A percentile compares a stretch with the other conserved stretches of the same genome.
Conservation (phyloP, 1,140 invertebrate genomes). For the Copidosoma floridanum region DNA sequence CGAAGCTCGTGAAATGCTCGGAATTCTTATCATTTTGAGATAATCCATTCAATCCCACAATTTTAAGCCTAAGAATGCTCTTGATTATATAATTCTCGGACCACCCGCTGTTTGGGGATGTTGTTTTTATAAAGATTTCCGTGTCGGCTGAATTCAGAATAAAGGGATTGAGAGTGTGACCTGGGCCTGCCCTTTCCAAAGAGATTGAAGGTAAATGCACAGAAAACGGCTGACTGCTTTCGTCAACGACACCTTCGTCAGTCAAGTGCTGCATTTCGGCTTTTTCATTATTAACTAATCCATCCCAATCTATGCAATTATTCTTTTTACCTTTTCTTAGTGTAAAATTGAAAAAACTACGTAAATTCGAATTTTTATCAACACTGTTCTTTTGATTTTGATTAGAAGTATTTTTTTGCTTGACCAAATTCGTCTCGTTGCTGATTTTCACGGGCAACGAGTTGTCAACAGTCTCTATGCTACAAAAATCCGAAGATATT, state of each 20-base stretch:
- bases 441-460: conserved; percentile 8
- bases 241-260: conserved; percentile 36
- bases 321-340: conserved; percentile 22
- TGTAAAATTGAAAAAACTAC: conserved; percentile 20
- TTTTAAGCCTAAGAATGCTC: conserved; percentile 45
- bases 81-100: conserved; percentile 51
- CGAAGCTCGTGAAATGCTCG: conserved; percentile 47
- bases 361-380: conserved; percentile 35
- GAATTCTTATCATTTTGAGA: conserved; percentile 29
- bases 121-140: conserved; percentile 49
- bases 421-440: conserved; percentile 22
- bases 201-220: conserved; percentile 45
- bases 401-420: conserved; percentile 24
- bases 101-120: conserved; percentile 50
- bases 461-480: conserved; percentile 29
- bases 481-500: conserved; percentile 43
- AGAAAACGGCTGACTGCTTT: conserved; percentile 36
- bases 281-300: conserved; percentile 41
- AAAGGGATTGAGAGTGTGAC: conserved; percentile 44
- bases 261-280: conserved; percentile 42
- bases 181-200: conserved; percentile 42
- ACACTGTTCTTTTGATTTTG: conserved; percentile 25
- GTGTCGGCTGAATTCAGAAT: conserved; percentile 45
- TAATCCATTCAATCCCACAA: conserved; percentile 33
- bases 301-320: conserved; percentile 45